Evolutionary conservation across 2,888 invertebrate species (phyloP), one percentile per base, ranked within the genome.

Genomic region (Machimus rusticus): DNA sequence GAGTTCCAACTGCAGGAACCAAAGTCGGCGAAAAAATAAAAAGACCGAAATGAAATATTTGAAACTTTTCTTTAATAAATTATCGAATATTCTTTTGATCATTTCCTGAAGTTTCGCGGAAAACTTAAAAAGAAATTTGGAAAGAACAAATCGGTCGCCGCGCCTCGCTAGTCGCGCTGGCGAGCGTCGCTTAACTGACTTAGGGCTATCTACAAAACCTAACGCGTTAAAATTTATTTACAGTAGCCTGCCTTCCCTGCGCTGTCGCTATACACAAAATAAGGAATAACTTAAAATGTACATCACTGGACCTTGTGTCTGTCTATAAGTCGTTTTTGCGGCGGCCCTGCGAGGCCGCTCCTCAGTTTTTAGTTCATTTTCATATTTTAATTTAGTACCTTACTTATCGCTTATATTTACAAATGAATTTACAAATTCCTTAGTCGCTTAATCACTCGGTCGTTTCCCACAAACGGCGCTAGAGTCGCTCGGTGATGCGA

Each of bases 241-340:
- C 82, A 82, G 55, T 66, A 57, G 82, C 57, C 57, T 82, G 34
- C 34, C 57, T 74, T 74, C 19, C 5, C 51, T 51, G 51, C 51
- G 43, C 43, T 16, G 4, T 46, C 28, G 28, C 51, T 86, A 66
- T 66, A 79, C 51, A 79, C 66, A 84, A 34, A 43, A 84, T 12
- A 74, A 46, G 28, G n/a, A 51, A 43, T 57, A 89, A 89, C 89
- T 89, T 89, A 89, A 89, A 89, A 89, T 89, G 89, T 89, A 88
- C 89, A 89, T 89, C 89, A 89, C 89, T 89, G 89, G 89, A 89
- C 88, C 89, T 46, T 87, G 88, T 88, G 87, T 88, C 89, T 89
- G 89, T 88, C 89, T 89, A 85, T 74, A 85, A 85, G 74, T 85
- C 85, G 51, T 74, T 74, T 43, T 28, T 43, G 74, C 23, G 66